A percentile compares a stretch with the other conserved stretches of the same genome.
These are phyloP conservation scores for Uloborus diversus DNA, from an alignment of 1,140 invertebrate species.

Conservation along the genomic window DNA sequence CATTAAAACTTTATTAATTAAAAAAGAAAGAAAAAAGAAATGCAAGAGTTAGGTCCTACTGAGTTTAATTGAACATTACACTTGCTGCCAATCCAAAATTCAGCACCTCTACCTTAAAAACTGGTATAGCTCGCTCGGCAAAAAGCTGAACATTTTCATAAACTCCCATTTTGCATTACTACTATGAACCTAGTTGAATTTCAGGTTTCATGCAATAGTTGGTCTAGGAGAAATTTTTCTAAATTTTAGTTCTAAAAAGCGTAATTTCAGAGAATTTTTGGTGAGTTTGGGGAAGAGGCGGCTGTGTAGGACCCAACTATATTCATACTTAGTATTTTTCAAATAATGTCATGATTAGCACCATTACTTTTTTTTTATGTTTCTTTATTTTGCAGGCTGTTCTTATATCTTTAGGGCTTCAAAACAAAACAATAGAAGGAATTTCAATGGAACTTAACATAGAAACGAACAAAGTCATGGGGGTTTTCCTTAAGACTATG, in stretches of 20 bases:
- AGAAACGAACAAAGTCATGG: conserved; percentile 80
- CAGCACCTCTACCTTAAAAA: no score
- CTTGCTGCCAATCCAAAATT: no score
- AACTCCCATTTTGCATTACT: no score
- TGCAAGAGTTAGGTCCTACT: no score
- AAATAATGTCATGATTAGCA: not conserved
- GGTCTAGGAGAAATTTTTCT: no score
- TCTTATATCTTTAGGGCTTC: conserved; percentile 88
- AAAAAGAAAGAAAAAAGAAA: no score
- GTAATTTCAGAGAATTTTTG: not conserved
- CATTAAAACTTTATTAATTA: no score
- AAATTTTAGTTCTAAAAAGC: not conserved
- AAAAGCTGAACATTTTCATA: no score
- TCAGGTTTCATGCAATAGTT: no score
- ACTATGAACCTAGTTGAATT: no score
- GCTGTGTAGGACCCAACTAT: not conserved
- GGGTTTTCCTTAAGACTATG: conserved; percentile 87
- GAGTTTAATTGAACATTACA: no score
- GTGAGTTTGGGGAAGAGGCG: not conserved
- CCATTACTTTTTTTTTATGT: not conserved
- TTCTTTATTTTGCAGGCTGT: conserved; percentile 74
- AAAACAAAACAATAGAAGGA: conserved; percentile 89
- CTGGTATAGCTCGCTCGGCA: no score
- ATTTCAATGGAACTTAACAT: conserved; percentile 84
- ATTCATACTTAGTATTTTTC: not conserved